Base-by-base conservation (phyloP, 2,113 vertebrate genomes). In the Ursus arctos region DNA sequence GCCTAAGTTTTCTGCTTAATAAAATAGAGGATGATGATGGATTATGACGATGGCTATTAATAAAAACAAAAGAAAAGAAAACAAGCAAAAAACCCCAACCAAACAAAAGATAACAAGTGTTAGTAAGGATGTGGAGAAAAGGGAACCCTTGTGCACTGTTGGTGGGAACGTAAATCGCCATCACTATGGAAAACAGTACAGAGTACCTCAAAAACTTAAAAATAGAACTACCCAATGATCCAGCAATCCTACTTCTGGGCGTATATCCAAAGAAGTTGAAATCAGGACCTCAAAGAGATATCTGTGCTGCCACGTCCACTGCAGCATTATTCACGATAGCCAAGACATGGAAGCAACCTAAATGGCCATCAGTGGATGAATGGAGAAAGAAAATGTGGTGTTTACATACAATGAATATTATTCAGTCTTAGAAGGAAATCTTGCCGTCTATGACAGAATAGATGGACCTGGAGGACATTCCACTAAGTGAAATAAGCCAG, bases 261-360 rank as follows among this genome's bases (percentile, higher is more conserved):
- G 16, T 36, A 12, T 67, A 21, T 31, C 4, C 80, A 63, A 11
- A 74, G 21, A 59, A 9, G 10, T 4, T 28, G 43, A 22, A 84
- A 85, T 19, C 31, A 11, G 55, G 33, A 51, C 49, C 67, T 51
- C 16, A 5, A 49, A 51, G 43, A 49, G 36, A 2, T 33, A 61
- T 1, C 31, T 28, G 55, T 22, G 3, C 16, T 28, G 22, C 33
- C 15, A 2, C 0, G 1, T 14, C 36, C 36, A 6, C 10, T 22
- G 36, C 33, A 4, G 43, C 33, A 3, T 43, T 49, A 4, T 33
- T 53, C 89, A 33, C 26, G 9, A 22, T 0, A 18, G 61, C n/a
- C 49, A 63, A 40, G 67, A 84, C 2, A 10, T 11, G 16, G 33
- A 51, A 61, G 67, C 33, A 26, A 36, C 40, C 31, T 28, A 10